Evolutionary conservation across 2,888 invertebrate genomes (phyloP).

Genomic region (Patella depressa): DNA sequence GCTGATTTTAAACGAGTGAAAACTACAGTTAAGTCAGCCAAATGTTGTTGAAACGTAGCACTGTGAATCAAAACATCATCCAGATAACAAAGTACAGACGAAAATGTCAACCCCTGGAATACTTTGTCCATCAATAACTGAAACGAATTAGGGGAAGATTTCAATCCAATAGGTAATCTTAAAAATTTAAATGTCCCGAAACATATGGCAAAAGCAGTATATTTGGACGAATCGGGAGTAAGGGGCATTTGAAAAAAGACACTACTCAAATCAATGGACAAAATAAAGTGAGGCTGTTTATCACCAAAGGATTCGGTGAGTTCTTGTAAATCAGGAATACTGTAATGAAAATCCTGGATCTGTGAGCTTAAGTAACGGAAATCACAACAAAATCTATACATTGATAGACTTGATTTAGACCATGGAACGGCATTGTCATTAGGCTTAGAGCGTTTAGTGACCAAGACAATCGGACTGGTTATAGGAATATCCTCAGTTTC

Average conservation of each 20-base stretch:
- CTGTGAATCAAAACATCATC: too few species aligned
- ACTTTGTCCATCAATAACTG: slow-evolving; percentile 38
- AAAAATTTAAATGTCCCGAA: slow-evolving; percentile 36
- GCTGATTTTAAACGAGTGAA: too few species aligned
- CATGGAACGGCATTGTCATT: too few species aligned
- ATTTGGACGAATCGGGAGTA: slow-evolving; percentile 10
- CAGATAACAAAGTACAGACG: too few species aligned
- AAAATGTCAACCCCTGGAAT: slow-evolving; percentile 29
- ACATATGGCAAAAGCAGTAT: slow-evolving; percentile 34
- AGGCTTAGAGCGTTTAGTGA: slow-evolving; percentile 24
- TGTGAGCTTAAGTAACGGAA: too few species aligned
- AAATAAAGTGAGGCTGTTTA: slow-evolving; percentile 32
- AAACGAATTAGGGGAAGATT: slow-evolving; percentile 31
- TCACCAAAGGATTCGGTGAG: slow-evolving; percentile 9
- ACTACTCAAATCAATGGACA: slow-evolving; percentile 34
- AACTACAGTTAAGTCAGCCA: too few species aligned
- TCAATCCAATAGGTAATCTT: slow-evolving; percentile 35
- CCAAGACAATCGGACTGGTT: slow-evolving; percentile 30
- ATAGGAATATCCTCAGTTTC: too few species aligned
- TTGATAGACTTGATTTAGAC: too few species aligned
- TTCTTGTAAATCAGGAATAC: too few species aligned
- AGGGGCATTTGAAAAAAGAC: slow-evolving; percentile 35
- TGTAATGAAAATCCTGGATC: too few species aligned
- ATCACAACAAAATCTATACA: too few species aligned
- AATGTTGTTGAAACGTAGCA: too few species aligned